Evolutionary conservation across 2,113 vertebrate species (phyloP).

Genomic region (Todiramphus chloris): DNA sequence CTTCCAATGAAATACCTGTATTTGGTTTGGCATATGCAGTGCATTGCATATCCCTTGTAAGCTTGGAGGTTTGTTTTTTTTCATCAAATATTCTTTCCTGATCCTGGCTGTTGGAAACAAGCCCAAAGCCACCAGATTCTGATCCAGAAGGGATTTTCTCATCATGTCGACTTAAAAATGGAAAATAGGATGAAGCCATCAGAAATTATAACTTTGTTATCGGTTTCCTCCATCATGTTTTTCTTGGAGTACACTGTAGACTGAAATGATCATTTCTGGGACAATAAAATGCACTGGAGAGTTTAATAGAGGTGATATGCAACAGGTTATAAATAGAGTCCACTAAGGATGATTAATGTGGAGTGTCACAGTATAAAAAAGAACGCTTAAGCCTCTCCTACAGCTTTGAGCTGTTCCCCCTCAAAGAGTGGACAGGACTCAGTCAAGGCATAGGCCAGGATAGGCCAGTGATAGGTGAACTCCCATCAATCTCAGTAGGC

Average conservation of each 20-base stretch:
- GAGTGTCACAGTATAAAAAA: not conserved
- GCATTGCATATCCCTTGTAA: not conserved
- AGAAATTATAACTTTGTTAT: not conserved
- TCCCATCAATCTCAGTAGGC: not conserved
- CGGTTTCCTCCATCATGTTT: not conserved
- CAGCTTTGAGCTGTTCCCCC: not conserved
- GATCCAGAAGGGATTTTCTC: constrained; percentile 4
- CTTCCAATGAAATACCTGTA: not conserved
- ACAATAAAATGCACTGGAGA: not conserved
- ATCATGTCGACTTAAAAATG: not conserved
- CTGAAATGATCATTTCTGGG: not conserved
- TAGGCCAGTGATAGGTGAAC: not conserved
- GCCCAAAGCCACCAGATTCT: not conserved
- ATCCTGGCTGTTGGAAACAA: not conserved
- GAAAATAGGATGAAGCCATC: not conserved
- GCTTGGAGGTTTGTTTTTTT: not conserved
- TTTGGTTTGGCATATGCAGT: not conserved
- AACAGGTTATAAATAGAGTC: not conserved
- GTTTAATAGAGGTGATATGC: not conserved
- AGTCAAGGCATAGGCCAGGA: not conserved
- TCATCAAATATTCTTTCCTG: not conserved
- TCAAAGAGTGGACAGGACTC: not conserved
- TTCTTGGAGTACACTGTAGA: not conserved
- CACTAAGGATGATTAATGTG: not conserved
- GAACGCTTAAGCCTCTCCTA: not conserved